Evolutionary conservation across 2,113 vertebrate genomes (phyloP), one percentile per base, ranked within the genome.

Genomic region (Camelus dromedarius): DNA sequence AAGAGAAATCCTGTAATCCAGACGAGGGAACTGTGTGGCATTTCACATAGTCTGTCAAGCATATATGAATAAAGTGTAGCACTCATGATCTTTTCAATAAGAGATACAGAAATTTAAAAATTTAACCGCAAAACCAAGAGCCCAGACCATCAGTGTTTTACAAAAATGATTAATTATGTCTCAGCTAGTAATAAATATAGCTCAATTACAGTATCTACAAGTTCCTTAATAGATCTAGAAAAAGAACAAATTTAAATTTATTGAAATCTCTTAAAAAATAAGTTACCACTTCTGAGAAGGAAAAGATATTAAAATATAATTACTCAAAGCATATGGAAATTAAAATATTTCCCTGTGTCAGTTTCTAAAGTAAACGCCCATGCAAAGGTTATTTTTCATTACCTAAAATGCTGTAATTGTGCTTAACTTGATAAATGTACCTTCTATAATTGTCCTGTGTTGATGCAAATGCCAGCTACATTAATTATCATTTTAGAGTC

Each of bases 381-480:
- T n/a, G 58, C 24, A 76, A 56, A 80, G 7, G 4, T 81, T 96
- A 86, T 79, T 85, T 85, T 89, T 96, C 83, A 95, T 95, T 95
- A 94, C 64, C 54, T 32, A 92, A 42, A 42, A 42, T 42, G 60
- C 35, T 96, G 32, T 84, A 93, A 92, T 66, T 60, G 66, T 91
- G 5, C 18, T 85, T 70, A 76, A 66, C 3, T 42, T 91, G n/a
- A 95, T 79, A 96, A 97, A 96, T 72, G 50, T 62, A 38, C 4
- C 32, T 83, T 93, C 56, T 86, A 20, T 58, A 70, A 95, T 62
- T 70, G 20, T 46, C 20, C 13, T 90, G 12, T 81, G 60, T 83
- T 84, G 69, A 82, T 64, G 60, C 54, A 82, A 85, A 73, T 75
- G 6, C 62, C 26, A 58, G 60, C 10, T 52, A 56, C 73, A 32